Evolutionary conservation across 2,797 vertebrate species (phyloP).

Genomic region (Tympanoctomys barrerae): DNA sequence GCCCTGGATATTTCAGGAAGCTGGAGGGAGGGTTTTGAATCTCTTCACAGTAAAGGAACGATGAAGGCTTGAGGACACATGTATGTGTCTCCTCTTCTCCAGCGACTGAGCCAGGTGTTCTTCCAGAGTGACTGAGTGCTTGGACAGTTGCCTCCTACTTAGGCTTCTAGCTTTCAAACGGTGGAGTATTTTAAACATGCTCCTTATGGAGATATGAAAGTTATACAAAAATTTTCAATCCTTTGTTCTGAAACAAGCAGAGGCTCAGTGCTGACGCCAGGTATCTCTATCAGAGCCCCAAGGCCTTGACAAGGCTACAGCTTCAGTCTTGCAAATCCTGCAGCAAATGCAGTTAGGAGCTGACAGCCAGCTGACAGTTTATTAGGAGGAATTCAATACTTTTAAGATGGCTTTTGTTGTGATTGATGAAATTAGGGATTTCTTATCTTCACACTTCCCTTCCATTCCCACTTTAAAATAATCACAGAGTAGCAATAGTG

Average conservation of each 20-base stretch:
- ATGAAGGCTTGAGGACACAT: not conserved
- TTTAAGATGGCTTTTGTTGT: conserved; percentile 51
- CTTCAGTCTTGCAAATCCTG: not conserved
- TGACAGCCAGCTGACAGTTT: conserved; percentile 62
- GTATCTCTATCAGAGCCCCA: not conserved
- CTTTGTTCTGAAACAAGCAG: not conserved
- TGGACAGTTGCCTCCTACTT: not conserved
- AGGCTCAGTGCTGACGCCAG: not conserved
- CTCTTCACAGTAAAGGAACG: not conserved
- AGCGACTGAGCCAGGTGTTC: not conserved
- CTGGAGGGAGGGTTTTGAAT: not conserved
- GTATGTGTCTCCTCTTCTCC: not conserved
- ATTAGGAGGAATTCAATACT: conserved; percentile 68
- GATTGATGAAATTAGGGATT: conserved; percentile 64
- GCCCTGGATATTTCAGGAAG: too few species aligned
- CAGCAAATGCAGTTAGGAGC: not conserved
- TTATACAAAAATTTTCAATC: not conserved
- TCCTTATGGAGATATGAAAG: not conserved
- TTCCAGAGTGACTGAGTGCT: not conserved
- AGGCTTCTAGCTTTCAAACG: not conserved
- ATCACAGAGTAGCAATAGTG: not conserved
- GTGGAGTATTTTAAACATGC: not conserved
- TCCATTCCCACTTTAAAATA: conserved; percentile 51
- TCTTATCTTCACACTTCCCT: conserved; percentile 50
- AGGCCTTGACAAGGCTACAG: not conserved